Evolutionary conservation across 1,140 invertebrate species (phyloP).

Genomic region (Dolichoris vasculosae): DNA sequence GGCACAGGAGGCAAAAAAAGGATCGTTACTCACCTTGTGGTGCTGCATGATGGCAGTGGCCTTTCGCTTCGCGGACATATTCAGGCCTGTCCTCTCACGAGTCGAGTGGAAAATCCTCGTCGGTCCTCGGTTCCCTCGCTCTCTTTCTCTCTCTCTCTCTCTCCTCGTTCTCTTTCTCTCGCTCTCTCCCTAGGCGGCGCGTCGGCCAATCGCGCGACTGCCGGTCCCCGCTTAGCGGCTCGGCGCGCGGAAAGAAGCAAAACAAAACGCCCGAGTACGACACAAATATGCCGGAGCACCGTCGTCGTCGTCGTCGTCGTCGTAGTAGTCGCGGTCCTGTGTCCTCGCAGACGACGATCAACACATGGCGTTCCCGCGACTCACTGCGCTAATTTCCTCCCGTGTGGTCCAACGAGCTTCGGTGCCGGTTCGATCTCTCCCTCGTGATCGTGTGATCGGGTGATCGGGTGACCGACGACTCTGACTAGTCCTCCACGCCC

Average conservation of each 20-base stretch:
- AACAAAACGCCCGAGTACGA: constrained; percentile 17
- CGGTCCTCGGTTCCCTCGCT: constrained; percentile 13
- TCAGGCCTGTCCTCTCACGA: constrained; percentile 65
- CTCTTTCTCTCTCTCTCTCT: neutral
- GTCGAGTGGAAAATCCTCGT: constrained; percentile 59
- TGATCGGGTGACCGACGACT: no score
- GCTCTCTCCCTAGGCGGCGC: constrained; percentile 22
- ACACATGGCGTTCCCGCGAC: constrained; percentile 7
- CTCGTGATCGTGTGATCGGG: neutral
- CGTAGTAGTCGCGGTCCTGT: no score
- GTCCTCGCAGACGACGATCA: neutral
- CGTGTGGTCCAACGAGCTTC: no score
- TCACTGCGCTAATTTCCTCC: neutral
- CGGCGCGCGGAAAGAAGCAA: constrained; percentile 14
- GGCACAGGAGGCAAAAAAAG: constrained; percentile 45
- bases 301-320: neutral
- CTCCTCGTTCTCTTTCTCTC: constrained; percentile 2
- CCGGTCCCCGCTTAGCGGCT: constrained; percentile 13
- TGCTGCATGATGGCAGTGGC: constrained; percentile 78
- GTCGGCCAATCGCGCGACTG: constrained; percentile 29
- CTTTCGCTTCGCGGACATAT: constrained; percentile 78
- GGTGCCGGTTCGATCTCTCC: no score
- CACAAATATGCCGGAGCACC: constrained; percentile 18
- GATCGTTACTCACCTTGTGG: constrained; percentile 75
- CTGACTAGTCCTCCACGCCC: neutral